Evolutionary conservation across 2,888 invertebrate genomes (phyloP).

Genomic region (Periphyllus acericola): DNA sequence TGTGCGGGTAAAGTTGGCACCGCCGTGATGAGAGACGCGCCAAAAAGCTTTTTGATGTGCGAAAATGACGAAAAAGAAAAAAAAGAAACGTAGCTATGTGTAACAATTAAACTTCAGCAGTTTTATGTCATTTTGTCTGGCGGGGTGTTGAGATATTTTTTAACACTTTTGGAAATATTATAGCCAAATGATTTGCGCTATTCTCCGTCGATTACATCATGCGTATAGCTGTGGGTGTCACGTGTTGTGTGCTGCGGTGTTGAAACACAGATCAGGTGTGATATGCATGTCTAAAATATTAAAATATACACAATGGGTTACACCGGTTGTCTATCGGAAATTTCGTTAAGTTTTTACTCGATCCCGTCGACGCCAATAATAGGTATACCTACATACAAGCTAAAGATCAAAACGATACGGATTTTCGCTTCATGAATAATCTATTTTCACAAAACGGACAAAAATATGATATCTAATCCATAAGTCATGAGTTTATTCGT

Average conservation of each 20-base stretch:
- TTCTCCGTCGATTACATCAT: not conserved
- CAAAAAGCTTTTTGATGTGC: too few species aligned
- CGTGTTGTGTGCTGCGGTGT: not conserved
- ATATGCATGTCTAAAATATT: not conserved
- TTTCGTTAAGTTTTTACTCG: not conserved
- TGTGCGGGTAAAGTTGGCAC: too few species aligned
- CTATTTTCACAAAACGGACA: too few species aligned
- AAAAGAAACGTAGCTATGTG: not conserved
- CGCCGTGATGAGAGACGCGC: too few species aligned
- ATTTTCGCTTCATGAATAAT: too few species aligned
- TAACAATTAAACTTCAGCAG: not conserved
- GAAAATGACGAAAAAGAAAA: not conserved
- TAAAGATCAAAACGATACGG: too few species aligned
- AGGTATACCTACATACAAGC: not conserved
- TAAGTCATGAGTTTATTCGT: too few species aligned
- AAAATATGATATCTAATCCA: too few species aligned
- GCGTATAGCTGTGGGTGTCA: not conserved
- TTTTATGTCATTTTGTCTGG: not conserved
- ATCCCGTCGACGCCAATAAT: not conserved
- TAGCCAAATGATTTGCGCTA: not conserved
- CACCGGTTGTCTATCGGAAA: not conserved
- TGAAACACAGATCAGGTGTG: not conserved
- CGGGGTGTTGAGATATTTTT: not conserved
- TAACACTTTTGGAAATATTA: not conserved
- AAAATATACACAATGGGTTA: not conserved